A percentile compares a stretch with the other conserved stretches of the same genome.
Conservation (phyloP, 2,113 vertebrate species). For the Pampusana beccarii region DNA sequence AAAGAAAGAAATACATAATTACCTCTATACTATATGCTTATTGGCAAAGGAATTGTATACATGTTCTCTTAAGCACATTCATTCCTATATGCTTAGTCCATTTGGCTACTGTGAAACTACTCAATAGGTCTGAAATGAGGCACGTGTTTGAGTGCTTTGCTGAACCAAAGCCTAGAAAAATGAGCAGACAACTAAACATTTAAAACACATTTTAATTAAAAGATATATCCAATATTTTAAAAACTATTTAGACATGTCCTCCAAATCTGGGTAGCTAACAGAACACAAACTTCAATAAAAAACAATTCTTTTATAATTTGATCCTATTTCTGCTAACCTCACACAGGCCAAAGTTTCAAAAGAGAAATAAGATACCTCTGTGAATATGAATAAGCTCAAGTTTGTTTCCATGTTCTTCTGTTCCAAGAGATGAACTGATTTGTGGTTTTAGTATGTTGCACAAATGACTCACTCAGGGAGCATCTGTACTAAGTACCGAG, state of each 20-base stretch:
- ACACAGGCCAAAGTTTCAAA: neutral
- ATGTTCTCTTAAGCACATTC: neutral
- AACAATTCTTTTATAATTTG: neutral
- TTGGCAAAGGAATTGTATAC: neutral
- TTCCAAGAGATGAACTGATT: constrained; percentile 11
- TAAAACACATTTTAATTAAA: neutral
- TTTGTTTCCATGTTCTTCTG: neutral
- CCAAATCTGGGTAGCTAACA: neutral
- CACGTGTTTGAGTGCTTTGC: neutral
- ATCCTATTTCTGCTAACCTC: neutral
- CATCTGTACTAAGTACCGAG: constrained; percentile 49
- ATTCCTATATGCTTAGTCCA: neutral
- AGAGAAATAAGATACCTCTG: neutral
- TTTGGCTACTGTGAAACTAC: neutral
- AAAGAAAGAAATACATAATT: neutral
- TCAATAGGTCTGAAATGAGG: neutral
- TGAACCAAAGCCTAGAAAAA: constrained; percentile 15
- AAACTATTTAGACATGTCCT: neutral
- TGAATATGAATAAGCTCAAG: neutral
- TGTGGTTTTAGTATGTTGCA: constrained; percentile 14
- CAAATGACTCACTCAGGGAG: constrained; percentile 41
- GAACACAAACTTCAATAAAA: neutral
- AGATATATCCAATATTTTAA: neutral
- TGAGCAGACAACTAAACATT: neutral
- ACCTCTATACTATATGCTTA: neutral